Evolutionary conservation across 1,140 invertebrate genomes (phyloP).

Genomic region (Drosophila pandora): DNA sequence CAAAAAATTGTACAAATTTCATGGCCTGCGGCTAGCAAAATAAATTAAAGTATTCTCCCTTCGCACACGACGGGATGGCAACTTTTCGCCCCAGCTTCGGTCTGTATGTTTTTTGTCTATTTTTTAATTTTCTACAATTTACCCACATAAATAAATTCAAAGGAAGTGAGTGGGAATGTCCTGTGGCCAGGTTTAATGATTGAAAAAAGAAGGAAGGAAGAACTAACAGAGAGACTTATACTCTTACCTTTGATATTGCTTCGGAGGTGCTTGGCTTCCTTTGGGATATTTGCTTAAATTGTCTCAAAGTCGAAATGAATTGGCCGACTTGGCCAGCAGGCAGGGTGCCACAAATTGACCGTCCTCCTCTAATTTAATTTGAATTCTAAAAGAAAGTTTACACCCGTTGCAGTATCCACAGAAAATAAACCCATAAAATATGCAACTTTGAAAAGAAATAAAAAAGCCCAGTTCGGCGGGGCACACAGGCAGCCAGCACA

Average conservation of each 20-base stretch:
- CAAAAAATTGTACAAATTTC: slow-evolving; percentile 30
- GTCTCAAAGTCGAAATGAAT: slow-evolving; percentile 13
- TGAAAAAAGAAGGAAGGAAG: slow-evolving; percentile 25
- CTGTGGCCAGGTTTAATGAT: slow-evolving; percentile 41
- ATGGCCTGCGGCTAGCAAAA: slow-evolving; percentile 54
- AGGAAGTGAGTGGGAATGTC: slow-evolving; percentile 24
- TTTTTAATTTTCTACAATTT: slow-evolving; percentile 63
- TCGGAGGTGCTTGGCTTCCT: slow-evolving; percentile 4
- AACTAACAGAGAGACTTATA: slow-evolving; percentile 5
- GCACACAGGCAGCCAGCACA: background rate
- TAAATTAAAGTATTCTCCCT: slow-evolving; percentile 70
- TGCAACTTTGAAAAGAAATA: slow-evolving; percentile 48
- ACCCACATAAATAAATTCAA: slow-evolving; percentile 46
- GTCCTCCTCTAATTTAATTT: slow-evolving; percentile 48
- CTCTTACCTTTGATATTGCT: slow-evolving; percentile 17
- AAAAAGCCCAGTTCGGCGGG: slow-evolving; percentile 10
- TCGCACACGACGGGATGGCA: slow-evolving; percentile 18
- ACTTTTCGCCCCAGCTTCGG: slow-evolving; percentile 37
- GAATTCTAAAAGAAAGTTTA: slow-evolving; percentile 30
- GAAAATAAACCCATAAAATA: slow-evolving; percentile 49
- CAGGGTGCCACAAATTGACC: slow-evolving; percentile 40
- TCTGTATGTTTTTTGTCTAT: slow-evolving; percentile 26
- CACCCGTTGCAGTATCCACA: slow-evolving; percentile 36
- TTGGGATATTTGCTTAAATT: slow-evolving; percentile 24
- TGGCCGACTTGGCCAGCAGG: background rate